Evolutionary conservation across 2,888 invertebrate genomes (phyloP).

Genomic region (Archaeoteleia sp.): DNA sequence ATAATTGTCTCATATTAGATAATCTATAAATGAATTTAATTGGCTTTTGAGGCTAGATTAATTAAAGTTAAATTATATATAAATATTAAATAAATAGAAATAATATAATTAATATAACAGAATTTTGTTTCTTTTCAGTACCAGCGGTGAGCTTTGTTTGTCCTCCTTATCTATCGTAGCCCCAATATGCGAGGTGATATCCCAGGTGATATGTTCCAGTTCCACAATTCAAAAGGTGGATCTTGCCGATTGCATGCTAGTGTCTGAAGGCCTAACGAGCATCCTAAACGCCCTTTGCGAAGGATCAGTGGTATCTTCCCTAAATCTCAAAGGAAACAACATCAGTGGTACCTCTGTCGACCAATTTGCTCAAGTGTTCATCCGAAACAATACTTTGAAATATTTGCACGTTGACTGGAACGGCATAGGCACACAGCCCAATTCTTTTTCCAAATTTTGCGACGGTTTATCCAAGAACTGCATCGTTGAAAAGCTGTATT

Average conservation of each 20-base stretch:
- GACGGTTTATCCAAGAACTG: conserved; percentile 68
- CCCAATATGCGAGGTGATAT: conserved; percentile 67
- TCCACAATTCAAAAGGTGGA: conserved; percentile 68
- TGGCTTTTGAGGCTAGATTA: too few relatives aligned
- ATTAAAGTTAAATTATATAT: too few relatives aligned
- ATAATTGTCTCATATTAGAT: too few relatives aligned
- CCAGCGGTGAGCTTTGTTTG: conserved; percentile 63
- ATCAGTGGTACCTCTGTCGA: conserved; percentile 66
- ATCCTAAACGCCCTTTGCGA: conserved; percentile 69
- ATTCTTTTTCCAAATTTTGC: conserved; percentile 69
- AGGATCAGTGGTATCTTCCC: conserved; percentile 65
- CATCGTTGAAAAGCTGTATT: conserved; percentile 68
- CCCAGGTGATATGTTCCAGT: conserved; percentile 70
- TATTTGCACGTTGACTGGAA: conserved; percentile 71
- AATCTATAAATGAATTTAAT: too few relatives aligned
- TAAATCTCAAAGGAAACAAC: conserved; percentile 73
- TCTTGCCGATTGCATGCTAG: conserved; percentile 72
- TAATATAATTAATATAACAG: background rate
- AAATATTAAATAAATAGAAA: too few relatives aligned
- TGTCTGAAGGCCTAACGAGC: conserved; percentile 67
- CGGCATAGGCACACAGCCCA: conserved; percentile 66
- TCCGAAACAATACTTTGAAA: conserved; percentile 67
- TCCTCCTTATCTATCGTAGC: conserved; percentile 65
- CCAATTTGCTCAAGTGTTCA: conserved; percentile 69
- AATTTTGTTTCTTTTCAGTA: conserved; percentile 55